These are phyloP conservation scores for Amblyopsis rosae DNA, from an alignment of 2,113 vertebrate genomes.

Conservation along the genomic window DNA sequence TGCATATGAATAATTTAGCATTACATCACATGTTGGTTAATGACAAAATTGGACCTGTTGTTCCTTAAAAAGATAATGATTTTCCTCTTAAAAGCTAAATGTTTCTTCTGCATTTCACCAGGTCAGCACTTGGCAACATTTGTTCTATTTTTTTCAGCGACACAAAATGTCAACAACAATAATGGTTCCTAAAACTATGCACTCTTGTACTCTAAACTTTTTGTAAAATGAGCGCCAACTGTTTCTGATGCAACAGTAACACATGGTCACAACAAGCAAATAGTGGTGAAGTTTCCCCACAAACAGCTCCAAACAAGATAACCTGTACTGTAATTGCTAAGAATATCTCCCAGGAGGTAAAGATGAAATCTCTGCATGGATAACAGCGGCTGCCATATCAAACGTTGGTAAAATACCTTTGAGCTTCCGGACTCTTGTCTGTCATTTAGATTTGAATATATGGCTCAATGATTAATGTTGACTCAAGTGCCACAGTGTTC, in stretches of 20 bases:
- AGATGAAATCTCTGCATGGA: constrained; percentile 56
- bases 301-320: not conserved
- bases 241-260: too few relatives aligned
- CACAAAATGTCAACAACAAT: constrained; percentile 11
- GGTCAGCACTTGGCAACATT: constrained; percentile 29
- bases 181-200: not conserved
- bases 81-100: too few relatives aligned
- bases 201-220: not conserved
- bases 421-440: constrained; percentile 71
- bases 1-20: too few relatives aligned
- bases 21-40: too few relatives aligned
- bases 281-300: too few relatives aligned
- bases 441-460: constrained; percentile 75
- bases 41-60: too few relatives aligned
- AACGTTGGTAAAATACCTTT: constrained; percentile 74
- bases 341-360: constrained; percentile 33
- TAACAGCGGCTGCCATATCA: constrained; percentile 51
- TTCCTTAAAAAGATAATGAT: too few relatives aligned
- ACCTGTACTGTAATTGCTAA: constrained; percentile 35
- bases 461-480: constrained; percentile 57
- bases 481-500: constrained; percentile 50
- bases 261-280: too few relatives aligned
- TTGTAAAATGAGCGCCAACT: too few relatives aligned
- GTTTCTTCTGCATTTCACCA: constrained; percentile 8
- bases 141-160: constrained; percentile 1